Base-by-base conservation (phyloP, 2,113 vertebrate genomes). In the Eolophus roseicapilla region DNA sequence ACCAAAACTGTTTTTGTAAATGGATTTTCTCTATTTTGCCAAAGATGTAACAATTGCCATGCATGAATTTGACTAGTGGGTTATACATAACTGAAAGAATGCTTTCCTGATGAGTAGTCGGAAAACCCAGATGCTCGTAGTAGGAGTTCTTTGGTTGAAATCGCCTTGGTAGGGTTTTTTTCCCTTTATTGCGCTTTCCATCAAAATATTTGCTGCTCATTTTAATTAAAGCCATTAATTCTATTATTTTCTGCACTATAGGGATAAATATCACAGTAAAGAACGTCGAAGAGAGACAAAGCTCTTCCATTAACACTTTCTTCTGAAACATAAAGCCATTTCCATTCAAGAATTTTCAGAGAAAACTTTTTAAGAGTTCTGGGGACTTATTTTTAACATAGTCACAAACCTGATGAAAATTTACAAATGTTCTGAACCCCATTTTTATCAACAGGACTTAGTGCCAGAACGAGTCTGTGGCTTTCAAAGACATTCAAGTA, bases 141-240 rank as follows among this genome's bases (percentile, higher is more conserved):
- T 82, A n/a, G 19, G 69, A 74, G 17, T 31, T 67, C 43, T 77
- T 59, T 44, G 19, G 35, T 68, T 89, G 68, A 81, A 84, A 74
- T 59, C 46, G 21, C 53, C 49, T 78, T 71, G 13, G 7, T 70
- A 31, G 29, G 8, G 37, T 8, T 63, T 83, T 69, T 70, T 21
- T 15, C 15, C 41, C 4, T 12, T 12, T 35, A 0, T 27, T 84
- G 43, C 17, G 31, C 35, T 92, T 94, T 71, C 55, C 46, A 55
- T 89, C 77, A 87, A 70, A 86, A 71, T 68, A 9, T 73, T 92
- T 80, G 53, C 53, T 83, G 31, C 23, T 94, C 9, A 35, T 64
- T 87, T 86, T 77, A 92, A 87, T 91, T 93, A 93, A 87, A 93
- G 87, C 21, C 50, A 74, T 53, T 39, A 62, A 53, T 78, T 65